Conservation (phyloP, 30 jellyfish, hydroid and myxozoan species). For the Aurelia coerulea region DNA sequence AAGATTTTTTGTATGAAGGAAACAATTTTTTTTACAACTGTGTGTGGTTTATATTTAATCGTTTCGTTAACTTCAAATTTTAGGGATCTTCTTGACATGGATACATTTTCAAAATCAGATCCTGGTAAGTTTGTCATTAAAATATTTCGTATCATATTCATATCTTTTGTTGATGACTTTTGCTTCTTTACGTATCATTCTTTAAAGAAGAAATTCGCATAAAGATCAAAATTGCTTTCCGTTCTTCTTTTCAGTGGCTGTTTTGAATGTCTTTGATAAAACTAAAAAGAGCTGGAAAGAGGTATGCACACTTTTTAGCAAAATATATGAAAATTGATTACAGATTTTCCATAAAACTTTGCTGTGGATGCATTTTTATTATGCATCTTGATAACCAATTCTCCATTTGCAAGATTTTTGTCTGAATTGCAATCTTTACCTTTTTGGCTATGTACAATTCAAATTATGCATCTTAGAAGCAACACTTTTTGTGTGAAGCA, state of each 20-base stretch:
- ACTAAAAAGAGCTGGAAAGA: constrained; percentile 72
- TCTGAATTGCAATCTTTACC: no score
- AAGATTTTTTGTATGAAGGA: no score
- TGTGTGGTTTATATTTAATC: no score
- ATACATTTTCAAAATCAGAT: constrained; percentile 90
- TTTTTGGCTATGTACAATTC: no score
- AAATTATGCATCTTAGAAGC: no score
- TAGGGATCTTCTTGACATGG: constrained; percentile 82
- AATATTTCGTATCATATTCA: no score
- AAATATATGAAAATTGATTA: not conserved
- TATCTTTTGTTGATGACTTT: not conserved
- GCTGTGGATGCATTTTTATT: no score
- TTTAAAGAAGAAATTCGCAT: not conserved
- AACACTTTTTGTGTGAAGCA: no score
- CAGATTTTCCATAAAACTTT: not conserved
- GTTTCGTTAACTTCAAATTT: not conserved
- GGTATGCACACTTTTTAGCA: constrained; percentile 29
- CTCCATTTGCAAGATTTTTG: no score
- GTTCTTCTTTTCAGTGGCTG: constrained; percentile 53
- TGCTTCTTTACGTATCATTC: not conserved
- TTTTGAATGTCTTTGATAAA: constrained; percentile 44
- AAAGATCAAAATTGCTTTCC: no score
- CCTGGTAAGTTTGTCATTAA: constrained; percentile 68
- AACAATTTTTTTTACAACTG: no score
- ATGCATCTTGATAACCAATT: no score